These are phyloP conservation scores for Chloroceryle aenea DNA, from an alignment of 2,113 vertebrate species.

Conservation along the genomic window DNA sequence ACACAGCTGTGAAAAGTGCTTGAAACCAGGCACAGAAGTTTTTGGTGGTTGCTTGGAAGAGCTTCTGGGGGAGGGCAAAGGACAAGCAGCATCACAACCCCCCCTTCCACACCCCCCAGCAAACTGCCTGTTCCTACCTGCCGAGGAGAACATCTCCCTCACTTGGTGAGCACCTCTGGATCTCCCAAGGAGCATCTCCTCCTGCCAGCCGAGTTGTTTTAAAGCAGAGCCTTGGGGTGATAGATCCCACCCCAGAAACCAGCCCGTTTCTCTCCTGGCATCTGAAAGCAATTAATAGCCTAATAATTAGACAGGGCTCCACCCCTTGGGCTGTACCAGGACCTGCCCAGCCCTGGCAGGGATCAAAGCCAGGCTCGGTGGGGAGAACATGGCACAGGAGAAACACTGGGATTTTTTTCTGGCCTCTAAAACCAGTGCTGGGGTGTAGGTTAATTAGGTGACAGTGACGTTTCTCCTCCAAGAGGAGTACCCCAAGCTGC, in stretches of 20 bases:
- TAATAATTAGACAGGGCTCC: neutral
- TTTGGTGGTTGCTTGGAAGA: neutral
- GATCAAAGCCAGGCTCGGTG: neutral
- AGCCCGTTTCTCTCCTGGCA: no score
- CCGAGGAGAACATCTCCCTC: neutral
- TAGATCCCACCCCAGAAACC: neutral
- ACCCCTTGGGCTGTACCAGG: neutral
- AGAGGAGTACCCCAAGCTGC: neutral
- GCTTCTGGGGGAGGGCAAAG: neutral
- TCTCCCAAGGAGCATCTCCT: neutral
- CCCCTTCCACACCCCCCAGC: neutral
- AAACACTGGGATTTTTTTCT: no score
- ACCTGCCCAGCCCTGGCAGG: no score
- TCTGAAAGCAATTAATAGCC: neutral
- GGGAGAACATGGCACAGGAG: rapidly evolving
- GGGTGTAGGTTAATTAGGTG: no score
- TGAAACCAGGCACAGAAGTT: neutral
- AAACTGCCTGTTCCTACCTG: neutral
- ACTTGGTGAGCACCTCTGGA: neutral
- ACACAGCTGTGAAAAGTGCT: rapidly evolving
- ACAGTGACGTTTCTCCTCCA: neutral
- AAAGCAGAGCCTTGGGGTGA: neutral
- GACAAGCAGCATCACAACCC: no score
- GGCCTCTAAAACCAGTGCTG: no score
- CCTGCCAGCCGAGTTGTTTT: neutral